phyloP scores from a whole-genome alignment of 2,797 vertebrate genomes.

The Acomys russatus region DNA sequence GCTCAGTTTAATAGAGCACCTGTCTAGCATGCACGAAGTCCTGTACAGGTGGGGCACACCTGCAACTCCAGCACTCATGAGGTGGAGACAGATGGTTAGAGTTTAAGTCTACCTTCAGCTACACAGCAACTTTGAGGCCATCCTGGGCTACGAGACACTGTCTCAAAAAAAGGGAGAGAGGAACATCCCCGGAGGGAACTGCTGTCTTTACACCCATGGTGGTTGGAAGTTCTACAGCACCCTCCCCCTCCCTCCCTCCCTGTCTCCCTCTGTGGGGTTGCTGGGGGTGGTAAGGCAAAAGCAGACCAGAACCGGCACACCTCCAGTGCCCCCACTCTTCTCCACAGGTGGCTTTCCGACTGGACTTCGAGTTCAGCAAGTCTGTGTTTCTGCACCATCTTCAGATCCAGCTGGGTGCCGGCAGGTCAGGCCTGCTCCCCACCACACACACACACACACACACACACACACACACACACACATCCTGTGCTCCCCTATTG shows the following conservation, averaged over 20 bases:
- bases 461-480: not conserved
- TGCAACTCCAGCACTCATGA: not conserved
- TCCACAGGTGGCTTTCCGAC: conserved; percentile 94
- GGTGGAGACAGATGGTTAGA: not conserved
- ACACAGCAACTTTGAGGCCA: not conserved
- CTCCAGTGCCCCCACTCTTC: not conserved
- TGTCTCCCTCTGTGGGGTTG: not conserved
- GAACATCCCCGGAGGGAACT: not conserved
- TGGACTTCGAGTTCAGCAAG: conserved; percentile 98
- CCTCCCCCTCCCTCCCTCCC: too few relatives aligned
- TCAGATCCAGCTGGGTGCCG: conserved; percentile 89
- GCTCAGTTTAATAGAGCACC: not conserved
- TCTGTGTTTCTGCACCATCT: conserved; percentile 92
- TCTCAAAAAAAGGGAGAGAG: not conserved
- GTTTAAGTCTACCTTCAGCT: not conserved
- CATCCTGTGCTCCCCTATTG: too few relatives aligned
- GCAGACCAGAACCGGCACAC: not conserved
- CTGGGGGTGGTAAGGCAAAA: rapidly evolving
- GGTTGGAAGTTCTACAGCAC: not conserved
- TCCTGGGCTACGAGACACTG: not conserved
- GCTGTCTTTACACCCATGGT: not conserved
- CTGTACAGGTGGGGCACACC: not conserved
- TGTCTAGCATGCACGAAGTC: not conserved
- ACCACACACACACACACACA: not conserved
- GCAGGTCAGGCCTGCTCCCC: conserved; percentile 57